Base-by-base conservation (phyloP, 2,888 invertebrate species). In the Phortica magna region DNA sequence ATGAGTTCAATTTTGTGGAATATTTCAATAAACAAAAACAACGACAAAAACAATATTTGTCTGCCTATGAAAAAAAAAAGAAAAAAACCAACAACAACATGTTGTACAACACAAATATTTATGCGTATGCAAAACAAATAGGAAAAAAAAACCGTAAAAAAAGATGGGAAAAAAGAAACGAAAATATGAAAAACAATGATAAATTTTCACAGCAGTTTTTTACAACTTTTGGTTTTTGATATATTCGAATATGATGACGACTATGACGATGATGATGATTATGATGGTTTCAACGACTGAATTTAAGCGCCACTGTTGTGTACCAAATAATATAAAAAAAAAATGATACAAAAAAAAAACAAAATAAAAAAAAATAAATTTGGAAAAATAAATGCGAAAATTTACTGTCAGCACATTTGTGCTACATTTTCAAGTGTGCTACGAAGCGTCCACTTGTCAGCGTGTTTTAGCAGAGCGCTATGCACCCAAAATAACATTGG, bases 341-440 rank as follows among this genome's bases (percentile, higher is more conserved):
- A n/a, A 59, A n/a, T 12, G 7, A 59, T 9, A 17, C 17, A 59
- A 5, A 59, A n/a, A 59, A 59, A 59, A 9, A n/a, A n/a, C n/a
- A 19, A n/a, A 59, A 59, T 57, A 19, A 59, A n/a, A 59, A 59
- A 17, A n/a, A 12, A 12, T 3, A 59, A 59, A 59, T 1, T 17
- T 31, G 31, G 31, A 31, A 59, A 12, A 59, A 59, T 1, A 17
- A 59, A 65, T 61, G 61, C 31, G n/a, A 31, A 65, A 41, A 39
- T 65, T 65, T 65, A 65, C 65, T 65, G 65, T 65, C 65, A 65
- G 65, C 65, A 65, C 65, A 65, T 71, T 71, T 71, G 70, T 71
- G 48, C 53, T 31, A 70, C 48, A 68, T 70, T 70, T 70, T 70
- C 31, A 70, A 65, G 65, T 65, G 65, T 39, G 10, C 39, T 17